Evolutionary conservation across 2,888 invertebrate genomes (phyloP).

Genomic region (Drosophila leonis): DNA sequence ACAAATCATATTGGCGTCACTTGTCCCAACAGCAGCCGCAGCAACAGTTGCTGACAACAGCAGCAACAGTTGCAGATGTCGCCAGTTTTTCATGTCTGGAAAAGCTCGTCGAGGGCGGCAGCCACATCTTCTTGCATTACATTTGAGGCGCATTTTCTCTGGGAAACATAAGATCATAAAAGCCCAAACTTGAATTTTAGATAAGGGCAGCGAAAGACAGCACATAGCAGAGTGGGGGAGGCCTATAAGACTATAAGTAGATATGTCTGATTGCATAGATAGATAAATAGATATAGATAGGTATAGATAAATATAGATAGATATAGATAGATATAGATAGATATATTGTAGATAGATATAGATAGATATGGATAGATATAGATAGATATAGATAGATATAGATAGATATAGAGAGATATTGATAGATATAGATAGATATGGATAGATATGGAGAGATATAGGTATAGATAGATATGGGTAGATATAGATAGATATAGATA

Average conservation of each 20-base stretch:
- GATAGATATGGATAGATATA: too few species aligned
- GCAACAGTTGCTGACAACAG: slow-evolving; percentile 27
- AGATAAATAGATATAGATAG: not conserved
- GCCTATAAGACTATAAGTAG: not conserved
- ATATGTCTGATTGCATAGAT: not conserved
- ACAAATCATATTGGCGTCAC: slow-evolving; percentile 72
- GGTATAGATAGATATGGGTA: not conserved
- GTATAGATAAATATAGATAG: too few species aligned
- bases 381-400: too few species aligned
- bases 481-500: too few species aligned
- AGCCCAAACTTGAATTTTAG: not conserved
- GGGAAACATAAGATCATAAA: slow-evolving; percentile 29
- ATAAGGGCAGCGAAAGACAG: not conserved
- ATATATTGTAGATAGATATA: too few species aligned
- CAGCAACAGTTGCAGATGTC: slow-evolving; percentile 60
- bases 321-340: too few species aligned
- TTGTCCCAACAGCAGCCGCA: slow-evolving; percentile 45
- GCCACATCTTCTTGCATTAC: slow-evolving; percentile 37
- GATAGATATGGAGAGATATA: too few species aligned
- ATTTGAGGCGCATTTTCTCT: slow-evolving; percentile 25
- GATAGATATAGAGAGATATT: too few species aligned
- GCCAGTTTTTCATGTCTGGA: slow-evolving; percentile 68
- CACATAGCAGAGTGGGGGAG: not conserved
- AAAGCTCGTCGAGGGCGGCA: slow-evolving; percentile 28
- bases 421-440: too few species aligned